Percentiles rank a stretch among this genome's conserved stretches.
Evolutionary conservation across 1,140 invertebrate species (phyloP).

Genomic region (Venturia canescens): DNA sequence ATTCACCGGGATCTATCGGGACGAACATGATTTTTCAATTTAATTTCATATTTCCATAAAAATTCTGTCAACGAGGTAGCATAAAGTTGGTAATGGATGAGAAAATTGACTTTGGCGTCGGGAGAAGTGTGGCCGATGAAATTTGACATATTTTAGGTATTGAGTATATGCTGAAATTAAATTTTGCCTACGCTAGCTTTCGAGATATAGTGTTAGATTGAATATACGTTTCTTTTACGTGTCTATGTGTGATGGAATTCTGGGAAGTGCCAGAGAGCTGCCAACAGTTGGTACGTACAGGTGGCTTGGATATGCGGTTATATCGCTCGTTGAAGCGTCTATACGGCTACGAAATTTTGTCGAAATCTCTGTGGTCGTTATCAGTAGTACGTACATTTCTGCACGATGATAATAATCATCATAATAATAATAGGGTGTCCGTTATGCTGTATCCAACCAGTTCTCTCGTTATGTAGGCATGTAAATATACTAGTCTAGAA

Average conservation of each 20-base stretch:
- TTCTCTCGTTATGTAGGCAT: background rate
- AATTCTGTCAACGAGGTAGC: no score
- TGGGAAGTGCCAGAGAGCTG: background rate
- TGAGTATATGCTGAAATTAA: background rate
- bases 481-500: background rate
- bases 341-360: constrained; percentile 8
- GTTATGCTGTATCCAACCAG: background rate
- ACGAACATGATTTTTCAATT: no score
- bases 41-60: no score
- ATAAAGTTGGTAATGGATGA: no score
- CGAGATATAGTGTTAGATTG: background rate
- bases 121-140: background rate
- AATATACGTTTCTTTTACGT: background rate
- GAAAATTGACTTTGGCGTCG: no score
- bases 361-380: constrained; percentile 40
- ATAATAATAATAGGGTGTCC: constrained; percentile 23
- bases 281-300: constrained; percentile 36
- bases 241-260: background rate
- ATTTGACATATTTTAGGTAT: background rate
- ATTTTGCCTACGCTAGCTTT: background rate
- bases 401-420: constrained; percentile 30
- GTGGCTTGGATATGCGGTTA: background rate
- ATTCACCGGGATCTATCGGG: no score
- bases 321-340: background rate
- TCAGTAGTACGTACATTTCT: constrained; percentile 26